phyloP scores from a whole-genome alignment of 2,888 invertebrate species.

The Malacosoma neustria region DNA sequence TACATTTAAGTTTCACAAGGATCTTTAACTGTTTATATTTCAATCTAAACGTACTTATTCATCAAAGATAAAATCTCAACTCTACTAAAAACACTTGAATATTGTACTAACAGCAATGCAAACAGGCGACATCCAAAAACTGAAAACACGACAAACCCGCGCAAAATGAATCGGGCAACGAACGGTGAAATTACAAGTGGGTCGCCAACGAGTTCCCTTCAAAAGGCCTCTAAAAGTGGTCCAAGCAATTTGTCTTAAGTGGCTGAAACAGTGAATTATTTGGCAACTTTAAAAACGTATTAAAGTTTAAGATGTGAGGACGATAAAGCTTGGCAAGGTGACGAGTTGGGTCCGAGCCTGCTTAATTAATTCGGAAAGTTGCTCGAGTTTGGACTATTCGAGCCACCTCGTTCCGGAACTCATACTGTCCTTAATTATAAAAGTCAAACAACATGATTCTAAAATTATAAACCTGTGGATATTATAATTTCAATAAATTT shows the following conservation, averaged over 20 bases:
- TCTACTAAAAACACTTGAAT: not conserved
- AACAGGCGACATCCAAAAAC: not conserved
- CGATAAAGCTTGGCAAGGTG: conserved; percentile 27
- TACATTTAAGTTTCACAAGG: too few relatives aligned
- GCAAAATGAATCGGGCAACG: conserved; percentile 24
- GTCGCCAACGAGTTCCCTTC: conserved; percentile 16
- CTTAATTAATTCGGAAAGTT: conserved; percentile 60
- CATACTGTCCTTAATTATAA: conserved; percentile 26
- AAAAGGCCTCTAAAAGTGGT: conserved; percentile 40
- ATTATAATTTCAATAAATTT: too few relatives aligned
- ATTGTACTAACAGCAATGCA: not conserved
- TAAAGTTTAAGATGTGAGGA: conserved; percentile 47
- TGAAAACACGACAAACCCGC: conserved; percentile 9
- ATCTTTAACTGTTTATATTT: too few relatives aligned
- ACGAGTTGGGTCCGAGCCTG: conserved; percentile 15
- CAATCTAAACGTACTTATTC: too few relatives aligned
- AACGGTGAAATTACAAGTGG: conserved; percentile 48
- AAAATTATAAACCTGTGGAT: too few relatives aligned
- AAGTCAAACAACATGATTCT: too few relatives aligned
- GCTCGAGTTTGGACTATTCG: conserved; percentile 10
- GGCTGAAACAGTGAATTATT: conserved; percentile 64
- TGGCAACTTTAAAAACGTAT: conserved; percentile 53
- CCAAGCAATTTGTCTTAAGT: conserved; percentile 60
- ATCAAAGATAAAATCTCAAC: too few relatives aligned
- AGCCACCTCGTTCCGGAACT: conserved; percentile 5